A percentile compares a stretch with the other conserved stretches of the same genome.
Conservation (phyloP, 2,888 invertebrate genomes). For the Caenorhabditis macrosperma region DNA sequence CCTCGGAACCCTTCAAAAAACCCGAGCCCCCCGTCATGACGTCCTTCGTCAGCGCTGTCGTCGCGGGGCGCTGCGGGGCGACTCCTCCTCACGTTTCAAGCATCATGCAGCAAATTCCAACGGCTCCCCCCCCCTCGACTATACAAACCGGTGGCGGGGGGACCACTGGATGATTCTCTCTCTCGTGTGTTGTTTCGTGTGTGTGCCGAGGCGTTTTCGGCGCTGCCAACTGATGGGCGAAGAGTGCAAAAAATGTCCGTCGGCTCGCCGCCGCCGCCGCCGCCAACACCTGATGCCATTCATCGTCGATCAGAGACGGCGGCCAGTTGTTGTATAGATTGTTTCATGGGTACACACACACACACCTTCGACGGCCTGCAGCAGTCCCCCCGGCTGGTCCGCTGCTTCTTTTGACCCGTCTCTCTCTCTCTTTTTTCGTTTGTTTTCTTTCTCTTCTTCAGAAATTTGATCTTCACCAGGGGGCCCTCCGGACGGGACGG, state of each 20-base stretch:
- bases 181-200: constrained; percentile 51
- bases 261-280: constrained; percentile 16
- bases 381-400: constrained; percentile 8
- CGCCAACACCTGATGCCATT: constrained; percentile 45
- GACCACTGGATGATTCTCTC: constrained; percentile 39
- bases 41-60: constrained; percentile 42
- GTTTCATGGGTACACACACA: constrained; percentile 20
- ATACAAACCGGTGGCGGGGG: constrained; percentile 36
- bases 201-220: constrained; percentile 12
- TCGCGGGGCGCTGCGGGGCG: constrained; percentile 19
- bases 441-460: constrained; percentile 31
- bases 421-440: constrained; percentile 36
- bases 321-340: constrained; percentile 51
- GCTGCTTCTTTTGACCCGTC: constrained; percentile 7
- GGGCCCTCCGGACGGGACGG: too few relatives aligned
- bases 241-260: constrained; percentile 51
- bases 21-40: constrained; percentile 45
- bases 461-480: constrained; percentile 41
- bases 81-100: constrained; percentile 53
- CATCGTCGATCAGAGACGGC: constrained; percentile 3
- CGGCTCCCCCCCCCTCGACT: constrained; percentile 21
- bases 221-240: constrained; percentile 11
- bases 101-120: constrained; percentile 52
- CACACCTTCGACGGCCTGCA: constrained; percentile 23
- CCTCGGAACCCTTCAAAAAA: constrained; percentile 23